phyloP scores from a whole-genome alignment of 2,113 vertebrate genomes.

The Phrynosoma blainvillii region DNA sequence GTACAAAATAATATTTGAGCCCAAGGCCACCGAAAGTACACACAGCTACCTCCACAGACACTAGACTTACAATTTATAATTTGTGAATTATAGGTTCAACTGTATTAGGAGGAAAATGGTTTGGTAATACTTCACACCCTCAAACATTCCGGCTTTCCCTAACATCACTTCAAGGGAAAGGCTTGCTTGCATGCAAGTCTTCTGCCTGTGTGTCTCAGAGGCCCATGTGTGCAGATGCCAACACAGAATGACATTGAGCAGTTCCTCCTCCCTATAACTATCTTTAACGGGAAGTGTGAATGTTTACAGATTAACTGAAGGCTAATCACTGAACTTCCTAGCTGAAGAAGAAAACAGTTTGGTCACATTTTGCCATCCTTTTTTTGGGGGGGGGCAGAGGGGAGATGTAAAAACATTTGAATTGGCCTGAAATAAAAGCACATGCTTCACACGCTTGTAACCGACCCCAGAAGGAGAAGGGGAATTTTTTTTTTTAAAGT shows the following conservation, averaged over 20 bases:
- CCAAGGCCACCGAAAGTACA: slow-evolving; percentile 64
- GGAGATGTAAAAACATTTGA: slow-evolving; percentile 87
- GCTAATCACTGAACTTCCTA: slow-evolving; percentile 76
- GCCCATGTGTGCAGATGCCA: slow-evolving; percentile 52
- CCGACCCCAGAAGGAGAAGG: slow-evolving; percentile 79
- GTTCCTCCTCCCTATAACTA: slow-evolving; percentile 70
- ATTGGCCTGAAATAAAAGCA: slow-evolving; percentile 90
- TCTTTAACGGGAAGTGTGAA: slow-evolving; percentile 75
- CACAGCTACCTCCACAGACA: slow-evolving; percentile 65
- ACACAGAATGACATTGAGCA: slow-evolving; percentile 58
- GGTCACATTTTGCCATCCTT: slow-evolving; percentile 71
- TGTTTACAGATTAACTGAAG: slow-evolving; percentile 74
- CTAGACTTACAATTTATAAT: slow-evolving; percentile 66
- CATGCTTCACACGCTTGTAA: slow-evolving; percentile 88
- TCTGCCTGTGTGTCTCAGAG: slow-evolving; percentile 42
- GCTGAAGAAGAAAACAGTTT: slow-evolving; percentile 75
- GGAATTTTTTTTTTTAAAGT: no score
- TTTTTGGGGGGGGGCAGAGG: not conserved
- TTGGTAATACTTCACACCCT: slow-evolving; percentile 58
- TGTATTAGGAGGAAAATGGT: slow-evolving; percentile 53
- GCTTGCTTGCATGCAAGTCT: slow-evolving; percentile 42
- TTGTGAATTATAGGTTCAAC: slow-evolving; percentile 73
- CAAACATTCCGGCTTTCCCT: slow-evolving; percentile 63
- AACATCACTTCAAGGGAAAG: slow-evolving; percentile 45
- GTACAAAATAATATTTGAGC: slow-evolving; percentile 74